These are phyloP conservation scores for Ceyx cyanopectus DNA, from an alignment of 2,113 vertebrate genomes.

Conservation along the genomic window DNA sequence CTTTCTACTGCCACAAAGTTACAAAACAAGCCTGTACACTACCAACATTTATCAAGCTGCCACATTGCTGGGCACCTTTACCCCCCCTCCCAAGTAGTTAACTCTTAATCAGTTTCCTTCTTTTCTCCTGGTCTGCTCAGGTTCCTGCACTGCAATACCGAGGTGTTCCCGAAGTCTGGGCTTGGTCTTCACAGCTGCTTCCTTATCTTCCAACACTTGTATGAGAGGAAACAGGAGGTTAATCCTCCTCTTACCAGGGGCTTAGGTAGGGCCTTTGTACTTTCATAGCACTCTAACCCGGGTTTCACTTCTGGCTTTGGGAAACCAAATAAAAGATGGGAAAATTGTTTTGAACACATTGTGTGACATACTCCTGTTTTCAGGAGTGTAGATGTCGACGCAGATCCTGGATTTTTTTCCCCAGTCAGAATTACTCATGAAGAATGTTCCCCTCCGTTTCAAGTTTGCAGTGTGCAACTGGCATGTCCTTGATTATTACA, in stretches of 20 bases:
- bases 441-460: background rate
- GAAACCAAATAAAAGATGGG: background rate
- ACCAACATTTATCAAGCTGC: background rate
- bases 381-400: background rate
- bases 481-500: background rate
- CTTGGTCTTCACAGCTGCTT: background rate
- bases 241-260: background rate
- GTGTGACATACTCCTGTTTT: background rate
- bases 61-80: rapidly evolving
- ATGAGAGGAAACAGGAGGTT: background rate
- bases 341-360: background rate
- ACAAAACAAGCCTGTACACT: background rate
- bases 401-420: background rate
- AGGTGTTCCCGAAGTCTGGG: background rate
- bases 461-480: background rate
- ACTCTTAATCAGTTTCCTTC: background rate
- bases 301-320: background rate
- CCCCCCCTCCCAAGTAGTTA: rapidly evolving
- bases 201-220: background rate
- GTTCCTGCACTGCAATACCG: background rate
- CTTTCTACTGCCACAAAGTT: background rate
- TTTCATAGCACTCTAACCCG: background rate
- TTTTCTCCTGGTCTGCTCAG: background rate
- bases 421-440: background rate
- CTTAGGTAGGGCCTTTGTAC: background rate